Conservation (phyloP, 2,113 vertebrate genomes). For the Carassius gibelio region DNA sequence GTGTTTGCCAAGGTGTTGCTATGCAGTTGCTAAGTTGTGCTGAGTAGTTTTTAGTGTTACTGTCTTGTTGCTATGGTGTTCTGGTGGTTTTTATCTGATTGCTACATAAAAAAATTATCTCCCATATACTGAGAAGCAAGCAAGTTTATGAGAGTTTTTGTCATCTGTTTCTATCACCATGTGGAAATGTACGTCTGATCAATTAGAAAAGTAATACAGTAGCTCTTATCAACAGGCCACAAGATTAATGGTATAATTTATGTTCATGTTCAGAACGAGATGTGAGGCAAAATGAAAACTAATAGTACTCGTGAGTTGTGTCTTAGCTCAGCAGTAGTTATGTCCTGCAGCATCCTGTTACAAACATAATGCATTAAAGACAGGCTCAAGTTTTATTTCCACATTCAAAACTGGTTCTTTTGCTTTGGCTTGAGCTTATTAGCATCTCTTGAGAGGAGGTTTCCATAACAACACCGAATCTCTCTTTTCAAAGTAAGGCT, state of each 20-base stretch:
- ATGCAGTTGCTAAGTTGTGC: background rate
- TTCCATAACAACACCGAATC: constrained; percentile 49
- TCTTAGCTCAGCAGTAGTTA: background rate
- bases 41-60: background rate
- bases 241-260: background rate
- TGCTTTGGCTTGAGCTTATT: constrained; percentile 37
- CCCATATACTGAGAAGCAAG: background rate
- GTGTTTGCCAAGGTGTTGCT: background rate
- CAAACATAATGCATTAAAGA: background rate
- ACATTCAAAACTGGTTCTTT: constrained; percentile 33
- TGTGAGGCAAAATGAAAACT: background rate
- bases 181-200: no score
- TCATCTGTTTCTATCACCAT: no score
- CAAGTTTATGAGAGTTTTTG: background rate
- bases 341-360: background rate
- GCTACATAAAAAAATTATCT: background rate
- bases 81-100: background rate
- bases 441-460: constrained; percentile 45
- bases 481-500: constrained; percentile 43
- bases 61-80: background rate
- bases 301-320: background rate
- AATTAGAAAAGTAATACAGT: background rate
- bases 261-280: background rate
- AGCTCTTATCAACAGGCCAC: background rate
- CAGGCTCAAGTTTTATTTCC: constrained; percentile 18